phyloP scores from a whole-genome alignment of 2,888 invertebrate species.

The Rhamphomyia laevipes region DNA sequence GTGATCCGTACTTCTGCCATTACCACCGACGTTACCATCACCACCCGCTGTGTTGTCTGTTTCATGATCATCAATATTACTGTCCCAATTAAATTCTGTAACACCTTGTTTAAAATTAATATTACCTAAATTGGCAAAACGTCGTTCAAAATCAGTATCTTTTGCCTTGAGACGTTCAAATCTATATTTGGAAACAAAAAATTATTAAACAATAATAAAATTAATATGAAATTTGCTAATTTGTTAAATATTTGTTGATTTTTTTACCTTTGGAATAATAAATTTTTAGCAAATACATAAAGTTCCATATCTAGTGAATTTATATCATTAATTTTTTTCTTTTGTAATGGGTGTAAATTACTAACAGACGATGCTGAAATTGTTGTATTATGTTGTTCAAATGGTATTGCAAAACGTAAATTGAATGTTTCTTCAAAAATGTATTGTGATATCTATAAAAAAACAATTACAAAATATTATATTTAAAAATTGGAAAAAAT shows the following conservation, averaged over 20 bases:
- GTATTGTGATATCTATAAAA: constrained; percentile 66
- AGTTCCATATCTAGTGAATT: constrained; percentile 87
- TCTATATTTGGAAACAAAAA: constrained; percentile 36
- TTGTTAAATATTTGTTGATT: not conserved
- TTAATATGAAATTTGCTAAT: not conserved
- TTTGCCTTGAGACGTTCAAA: constrained; percentile 69
- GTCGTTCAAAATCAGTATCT: constrained; percentile 68
- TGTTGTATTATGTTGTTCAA: constrained; percentile 86
- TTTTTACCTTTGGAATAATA: constrained; percentile 61
- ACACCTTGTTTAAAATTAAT: constrained; percentile 60
- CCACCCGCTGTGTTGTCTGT: not conserved
- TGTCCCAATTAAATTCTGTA: constrained; percentile 84
- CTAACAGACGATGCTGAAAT: constrained; percentile 73
- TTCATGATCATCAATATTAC: constrained; percentile 53
- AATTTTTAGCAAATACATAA: constrained; percentile 82
- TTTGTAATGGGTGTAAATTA: constrained; percentile 60
- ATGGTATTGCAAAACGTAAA: constrained; percentile 76
- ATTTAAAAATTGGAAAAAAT: no score
- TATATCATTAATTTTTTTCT: constrained; percentile 60
- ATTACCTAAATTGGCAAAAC: constrained; percentile 76
- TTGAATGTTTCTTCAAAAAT: constrained; percentile 92
- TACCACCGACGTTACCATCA: no score
- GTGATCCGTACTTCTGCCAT: no score
- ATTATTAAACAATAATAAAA: not conserved
- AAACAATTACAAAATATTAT: not conserved